phyloP scores from a whole-genome alignment of 1,140 invertebrate genomes.

The Orussus abietinus region DNA sequence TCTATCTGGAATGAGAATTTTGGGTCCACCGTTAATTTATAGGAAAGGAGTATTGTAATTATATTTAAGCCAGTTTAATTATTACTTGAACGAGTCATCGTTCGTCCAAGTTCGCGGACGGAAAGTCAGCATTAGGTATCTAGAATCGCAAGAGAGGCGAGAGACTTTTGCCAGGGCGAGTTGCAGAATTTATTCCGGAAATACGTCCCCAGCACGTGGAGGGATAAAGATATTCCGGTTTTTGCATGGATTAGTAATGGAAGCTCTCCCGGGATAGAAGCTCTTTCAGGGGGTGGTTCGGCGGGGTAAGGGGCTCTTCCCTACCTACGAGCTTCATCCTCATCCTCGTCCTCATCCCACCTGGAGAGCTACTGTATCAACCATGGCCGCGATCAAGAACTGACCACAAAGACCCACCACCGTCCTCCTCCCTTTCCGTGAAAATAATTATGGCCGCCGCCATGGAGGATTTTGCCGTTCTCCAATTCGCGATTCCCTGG shows the following conservation, averaged over 20 bases:
- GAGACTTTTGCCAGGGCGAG: conserved; percentile 32
- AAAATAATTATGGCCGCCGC: conserved; percentile 1
- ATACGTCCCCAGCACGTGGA: conserved; percentile 49
- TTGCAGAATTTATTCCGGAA: conserved; percentile 51
- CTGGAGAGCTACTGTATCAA: conserved; percentile 12
- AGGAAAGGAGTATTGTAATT: too few relatives aligned
- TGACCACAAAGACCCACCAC: conserved; percentile 3
- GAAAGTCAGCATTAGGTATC: too few relatives aligned
- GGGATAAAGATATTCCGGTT: conserved; percentile 55
- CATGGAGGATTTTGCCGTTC: too few relatives aligned
- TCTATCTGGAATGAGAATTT: too few relatives aligned
- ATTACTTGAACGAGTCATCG: too few relatives aligned
- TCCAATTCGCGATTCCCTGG: too few relatives aligned
- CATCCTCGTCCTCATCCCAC: conserved; percentile 23
- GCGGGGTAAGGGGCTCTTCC: conserved; percentile 38
- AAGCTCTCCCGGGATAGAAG: conserved; percentile 51
- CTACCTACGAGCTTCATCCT: conserved; percentile 5
- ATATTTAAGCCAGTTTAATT: too few relatives aligned
- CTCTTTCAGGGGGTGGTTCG: conserved; percentile 46
- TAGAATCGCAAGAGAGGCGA: conserved; percentile 9
- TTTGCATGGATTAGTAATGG: conserved; percentile 55
- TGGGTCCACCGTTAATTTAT: too few relatives aligned
- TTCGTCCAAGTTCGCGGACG: too few relatives aligned
- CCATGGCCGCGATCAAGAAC: conserved; percentile 27
- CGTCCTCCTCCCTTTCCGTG: background rate